phyloP scores from a whole-genome alignment of 1,140 invertebrate genomes.

The Sitophilus oryzae region DNA sequence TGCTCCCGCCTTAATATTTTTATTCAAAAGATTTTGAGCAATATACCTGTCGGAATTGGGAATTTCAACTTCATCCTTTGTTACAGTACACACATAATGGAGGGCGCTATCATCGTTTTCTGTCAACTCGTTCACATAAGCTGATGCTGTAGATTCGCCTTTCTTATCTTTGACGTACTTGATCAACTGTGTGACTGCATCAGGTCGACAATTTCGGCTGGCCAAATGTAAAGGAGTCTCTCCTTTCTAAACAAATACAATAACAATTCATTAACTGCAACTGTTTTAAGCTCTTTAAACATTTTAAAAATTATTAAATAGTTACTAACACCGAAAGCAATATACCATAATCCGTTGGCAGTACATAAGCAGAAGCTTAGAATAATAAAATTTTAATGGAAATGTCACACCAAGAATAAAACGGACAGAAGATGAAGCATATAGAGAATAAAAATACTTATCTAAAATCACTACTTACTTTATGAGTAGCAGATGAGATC shows the following conservation, averaged over 20 bases:
- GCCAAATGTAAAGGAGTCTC: slow-evolving; percentile 93
- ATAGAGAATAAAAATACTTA: slow-evolving; percentile 19
- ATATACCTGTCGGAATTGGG: slow-evolving; percentile 73
- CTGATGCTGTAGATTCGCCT: slow-evolving; percentile 61
- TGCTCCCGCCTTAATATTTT: too few species aligned
- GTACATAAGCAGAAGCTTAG: neutral
- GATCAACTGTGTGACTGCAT: slow-evolving; percentile 79
- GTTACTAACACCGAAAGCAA: too few species aligned
- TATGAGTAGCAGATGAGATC: slow-evolving; percentile 22
- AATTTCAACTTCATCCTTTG: slow-evolving; percentile 64
- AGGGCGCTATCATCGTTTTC: slow-evolving; percentile 90
- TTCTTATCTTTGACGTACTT: slow-evolving; percentile 74
- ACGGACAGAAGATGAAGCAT: slow-evolving; percentile 14
- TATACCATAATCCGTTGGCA: too few species aligned
- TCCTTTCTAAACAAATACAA: slow-evolving; percentile 61
- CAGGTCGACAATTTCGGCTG: slow-evolving; percentile 75
- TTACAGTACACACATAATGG: slow-evolving; percentile 81
- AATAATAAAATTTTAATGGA: neutral
- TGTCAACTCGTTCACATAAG: slow-evolving; percentile 75
- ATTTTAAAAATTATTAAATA: too few species aligned
- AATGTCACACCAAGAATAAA: slow-evolving; percentile 1
- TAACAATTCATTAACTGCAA: too few species aligned
- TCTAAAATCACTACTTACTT: slow-evolving; percentile 20
- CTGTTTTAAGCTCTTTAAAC: too few species aligned
- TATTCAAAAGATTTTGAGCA: too few species aligned